These are phyloP conservation scores for Drosophila setosimentum DNA, from an alignment of 2,888 invertebrate genomes.

Conservation along the genomic window DNA sequence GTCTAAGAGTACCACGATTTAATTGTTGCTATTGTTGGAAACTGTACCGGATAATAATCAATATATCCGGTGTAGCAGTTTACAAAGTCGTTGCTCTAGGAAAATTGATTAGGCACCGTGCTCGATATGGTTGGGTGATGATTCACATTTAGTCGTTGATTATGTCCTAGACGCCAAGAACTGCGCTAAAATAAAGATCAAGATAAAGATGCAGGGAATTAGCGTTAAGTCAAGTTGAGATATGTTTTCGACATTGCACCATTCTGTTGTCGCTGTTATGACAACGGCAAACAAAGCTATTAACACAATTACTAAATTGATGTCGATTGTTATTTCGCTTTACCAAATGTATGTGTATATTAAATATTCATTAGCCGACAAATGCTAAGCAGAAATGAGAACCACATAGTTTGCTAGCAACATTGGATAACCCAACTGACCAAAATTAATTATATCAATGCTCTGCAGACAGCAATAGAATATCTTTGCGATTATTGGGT, in stretches of 20 bases:
- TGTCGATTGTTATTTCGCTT: conserved; percentile 5
- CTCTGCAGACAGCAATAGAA: neutral
- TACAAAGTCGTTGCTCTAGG: conserved; percentile 6
- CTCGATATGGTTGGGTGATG: conserved; percentile 5
- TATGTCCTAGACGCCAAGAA: neutral
- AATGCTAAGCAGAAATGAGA: neutral
- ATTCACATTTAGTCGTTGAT: conserved; percentile 7
- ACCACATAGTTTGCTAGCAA: neutral
- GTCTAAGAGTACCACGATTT: conserved; percentile 1
- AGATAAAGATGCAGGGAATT: conserved; percentile 15
- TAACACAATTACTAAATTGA: conserved; percentile 44
- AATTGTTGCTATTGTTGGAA: neutral
- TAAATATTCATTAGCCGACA: conserved; percentile 10
- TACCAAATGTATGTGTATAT: neutral
- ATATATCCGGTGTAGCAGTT: neutral
- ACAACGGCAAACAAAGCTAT: conserved; percentile 53
- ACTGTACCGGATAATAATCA: neutral
- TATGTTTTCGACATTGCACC: conserved; percentile 1
- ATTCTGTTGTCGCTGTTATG: conserved; percentile 13
- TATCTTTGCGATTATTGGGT: neutral
- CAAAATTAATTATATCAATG: neutral
- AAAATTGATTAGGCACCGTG: conserved; percentile 12
- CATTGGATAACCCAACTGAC: neutral
- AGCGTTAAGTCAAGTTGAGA: conserved; percentile 9
- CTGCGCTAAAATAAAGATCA: conserved; percentile 10